Percentiles rank a stretch among this genome's conserved stretches.
Conservation (phyloP, 2,888 invertebrate species). For the Phlogophora meticulosa region DNA sequence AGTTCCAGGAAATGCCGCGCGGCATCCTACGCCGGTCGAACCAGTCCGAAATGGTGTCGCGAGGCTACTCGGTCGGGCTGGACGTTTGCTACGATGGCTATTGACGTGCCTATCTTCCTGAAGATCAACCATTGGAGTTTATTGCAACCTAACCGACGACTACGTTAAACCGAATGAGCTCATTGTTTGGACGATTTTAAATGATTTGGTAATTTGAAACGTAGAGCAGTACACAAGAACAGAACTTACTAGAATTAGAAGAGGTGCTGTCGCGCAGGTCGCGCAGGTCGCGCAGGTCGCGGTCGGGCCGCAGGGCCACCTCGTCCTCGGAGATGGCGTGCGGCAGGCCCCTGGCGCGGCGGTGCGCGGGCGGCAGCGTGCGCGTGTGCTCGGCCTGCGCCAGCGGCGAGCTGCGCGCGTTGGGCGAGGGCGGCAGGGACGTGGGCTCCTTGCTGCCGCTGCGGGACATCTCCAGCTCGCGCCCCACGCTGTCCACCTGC, state of each 20-base stretch:
- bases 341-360: constrained; percentile 81
- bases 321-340: constrained; percentile 85
- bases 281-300: constrained; percentile 70
- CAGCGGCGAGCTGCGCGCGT: constrained; percentile 83
- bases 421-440: constrained; percentile 92
- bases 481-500: constrained; percentile 80
- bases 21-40: too few relatives aligned
- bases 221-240: too few relatives aligned
- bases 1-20: too few relatives aligned
- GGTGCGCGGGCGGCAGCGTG: constrained; percentile 67
- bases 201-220: too few relatives aligned
- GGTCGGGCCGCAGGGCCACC: constrained; percentile 73
- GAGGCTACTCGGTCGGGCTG: too few relatives aligned
- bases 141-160: too few relatives aligned
- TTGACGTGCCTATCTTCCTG: too few relatives aligned
- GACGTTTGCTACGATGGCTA: too few relatives aligned
- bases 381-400: constrained; percentile 76
- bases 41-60: too few relatives aligned
- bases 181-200: too few relatives aligned
- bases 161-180: too few relatives aligned
- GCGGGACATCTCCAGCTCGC: constrained; percentile 64
- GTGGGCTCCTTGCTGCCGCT: constrained; percentile 76
- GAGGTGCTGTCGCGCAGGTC: constrained; percentile 75
- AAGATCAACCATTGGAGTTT: too few relatives aligned
- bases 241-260: constrained; percentile 79